These are phyloP conservation scores for Antheraea yamamai DNA, from an alignment of 2,888 invertebrate species.

Conservation along the genomic window DNA sequence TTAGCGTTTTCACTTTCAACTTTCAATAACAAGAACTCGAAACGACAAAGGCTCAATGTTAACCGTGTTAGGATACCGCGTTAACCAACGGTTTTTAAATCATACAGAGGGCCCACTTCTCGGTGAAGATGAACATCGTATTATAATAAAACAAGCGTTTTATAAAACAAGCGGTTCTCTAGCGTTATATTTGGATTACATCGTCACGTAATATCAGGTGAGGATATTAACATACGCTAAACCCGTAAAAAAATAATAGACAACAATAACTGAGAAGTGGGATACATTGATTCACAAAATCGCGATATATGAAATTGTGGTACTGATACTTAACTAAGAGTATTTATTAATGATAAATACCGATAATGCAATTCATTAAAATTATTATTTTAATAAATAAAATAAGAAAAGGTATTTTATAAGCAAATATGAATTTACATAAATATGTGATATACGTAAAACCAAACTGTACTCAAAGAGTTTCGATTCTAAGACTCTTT, in stretches of 20 bases:
- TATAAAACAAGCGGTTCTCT: too few species aligned
- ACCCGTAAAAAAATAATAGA: background rate
- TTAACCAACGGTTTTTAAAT: too few species aligned
- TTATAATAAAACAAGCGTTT: background rate
- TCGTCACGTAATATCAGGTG: background rate
- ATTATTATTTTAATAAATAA: background rate
- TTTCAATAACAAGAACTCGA: background rate
- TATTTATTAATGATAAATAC: too few species aligned
- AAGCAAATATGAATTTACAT: background rate
- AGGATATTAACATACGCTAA: background rate
- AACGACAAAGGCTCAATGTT: background rate
- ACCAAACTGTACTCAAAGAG: background rate
- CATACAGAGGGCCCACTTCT: too few species aligned
- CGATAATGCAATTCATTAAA: background rate
- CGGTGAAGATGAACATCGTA: background rate
- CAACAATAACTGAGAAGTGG: background rate
- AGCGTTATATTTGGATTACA: background rate
- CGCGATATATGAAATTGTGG: background rate
- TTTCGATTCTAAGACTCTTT: slow-evolving; percentile 1
- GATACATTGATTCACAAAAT: background rate
- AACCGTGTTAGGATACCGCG: too few species aligned
- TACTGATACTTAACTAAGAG: background rate
- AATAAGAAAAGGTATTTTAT: background rate
- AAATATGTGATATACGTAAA: background rate
- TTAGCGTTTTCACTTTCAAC: too few species aligned